Conservation (phyloP, 2,113 vertebrate genomes). For the Siniperca chuatsi region DNA sequence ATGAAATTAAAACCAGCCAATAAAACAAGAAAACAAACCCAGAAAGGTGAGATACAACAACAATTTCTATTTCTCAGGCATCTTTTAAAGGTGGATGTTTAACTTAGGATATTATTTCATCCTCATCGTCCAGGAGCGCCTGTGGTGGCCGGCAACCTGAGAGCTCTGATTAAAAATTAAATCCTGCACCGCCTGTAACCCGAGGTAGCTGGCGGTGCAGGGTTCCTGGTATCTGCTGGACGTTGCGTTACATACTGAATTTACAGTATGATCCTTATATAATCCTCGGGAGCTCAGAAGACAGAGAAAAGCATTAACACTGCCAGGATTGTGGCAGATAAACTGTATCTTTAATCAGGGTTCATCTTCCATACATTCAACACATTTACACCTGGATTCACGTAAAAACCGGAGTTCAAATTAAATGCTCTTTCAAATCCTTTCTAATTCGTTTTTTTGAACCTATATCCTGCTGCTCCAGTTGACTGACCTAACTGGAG, state of each 20-base stretch:
- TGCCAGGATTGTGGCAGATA: too few relatives aligned
- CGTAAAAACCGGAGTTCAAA: background rate
- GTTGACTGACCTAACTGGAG: background rate
- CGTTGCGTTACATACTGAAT: background rate
- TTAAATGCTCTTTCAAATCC: too few relatives aligned
- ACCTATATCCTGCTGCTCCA: background rate
- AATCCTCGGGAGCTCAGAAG: background rate
- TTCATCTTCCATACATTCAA: background rate
- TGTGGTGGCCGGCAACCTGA: conserved; percentile 52
- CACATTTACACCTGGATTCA: background rate
- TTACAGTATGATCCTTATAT: background rate
- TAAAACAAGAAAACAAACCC: background rate
- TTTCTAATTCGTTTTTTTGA: background rate
- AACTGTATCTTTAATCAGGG: too few relatives aligned
- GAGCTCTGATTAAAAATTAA: conserved; percentile 67
- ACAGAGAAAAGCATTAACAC: background rate
- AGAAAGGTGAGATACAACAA: background rate
- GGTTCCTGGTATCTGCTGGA: background rate
- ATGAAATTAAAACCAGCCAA: background rate
- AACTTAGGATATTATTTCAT: background rate
- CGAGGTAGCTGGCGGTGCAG: conserved; percentile 22
- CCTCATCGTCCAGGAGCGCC: background rate
- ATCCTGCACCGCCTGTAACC: conserved; percentile 34
- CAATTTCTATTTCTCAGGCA: background rate
- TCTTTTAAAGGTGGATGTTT: background rate